phyloP scores from a whole-genome alignment of 2,797 vertebrate genomes.

The Coregonus sp. region DNA sequence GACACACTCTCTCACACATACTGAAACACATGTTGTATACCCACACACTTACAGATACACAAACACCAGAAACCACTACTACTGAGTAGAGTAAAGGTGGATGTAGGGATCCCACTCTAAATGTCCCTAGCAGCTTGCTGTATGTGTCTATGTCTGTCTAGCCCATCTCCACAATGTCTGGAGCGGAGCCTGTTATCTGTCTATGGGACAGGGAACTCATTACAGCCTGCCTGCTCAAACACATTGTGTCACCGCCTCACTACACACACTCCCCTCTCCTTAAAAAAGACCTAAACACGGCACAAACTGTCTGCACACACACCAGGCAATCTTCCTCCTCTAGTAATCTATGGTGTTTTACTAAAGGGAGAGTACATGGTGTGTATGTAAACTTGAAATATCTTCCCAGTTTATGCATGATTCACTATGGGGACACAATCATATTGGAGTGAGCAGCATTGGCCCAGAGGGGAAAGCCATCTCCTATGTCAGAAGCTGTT shows the following conservation, averaged over 20 bases:
- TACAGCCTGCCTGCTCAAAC: neutral
- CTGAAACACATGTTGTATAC: too few species aligned
- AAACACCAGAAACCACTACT: neutral
- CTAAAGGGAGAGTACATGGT: neutral
- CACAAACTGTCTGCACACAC: neutral
- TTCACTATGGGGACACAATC: neutral
- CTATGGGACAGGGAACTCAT: neutral
- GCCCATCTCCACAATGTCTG: neutral
- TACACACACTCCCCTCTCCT: neutral
- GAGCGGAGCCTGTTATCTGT: neutral
- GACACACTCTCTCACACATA: neutral
- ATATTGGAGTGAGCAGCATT: neutral
- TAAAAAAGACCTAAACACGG: neutral
- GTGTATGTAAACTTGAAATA: neutral
- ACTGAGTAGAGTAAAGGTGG: neutral
- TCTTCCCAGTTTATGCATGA: neutral
- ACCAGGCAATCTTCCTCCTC: neutral
- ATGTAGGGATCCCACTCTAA: neutral
- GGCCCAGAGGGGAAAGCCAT: neutral
- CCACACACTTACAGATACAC: neutral
- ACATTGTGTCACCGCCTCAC: neutral
- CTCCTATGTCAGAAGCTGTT: conserved; percentile 51
- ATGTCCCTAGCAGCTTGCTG: neutral
- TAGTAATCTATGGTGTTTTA: neutral
- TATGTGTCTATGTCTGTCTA: neutral